Conservation (phyloP, 2,113 vertebrate genomes). For the Heteronetta atricapilla region DNA sequence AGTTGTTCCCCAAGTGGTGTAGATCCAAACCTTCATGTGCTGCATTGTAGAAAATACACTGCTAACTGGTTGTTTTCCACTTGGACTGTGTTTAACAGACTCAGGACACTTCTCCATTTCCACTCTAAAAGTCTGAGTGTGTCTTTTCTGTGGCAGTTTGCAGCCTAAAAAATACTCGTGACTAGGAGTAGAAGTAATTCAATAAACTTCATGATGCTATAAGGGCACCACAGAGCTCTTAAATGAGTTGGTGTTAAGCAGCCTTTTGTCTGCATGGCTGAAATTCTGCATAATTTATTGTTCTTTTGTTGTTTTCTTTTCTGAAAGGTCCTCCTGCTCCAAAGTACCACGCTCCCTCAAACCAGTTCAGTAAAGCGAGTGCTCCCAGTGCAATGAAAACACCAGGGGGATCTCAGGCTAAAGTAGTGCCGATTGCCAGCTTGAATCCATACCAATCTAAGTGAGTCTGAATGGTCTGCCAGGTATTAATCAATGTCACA, state of each 20-base stretch:
- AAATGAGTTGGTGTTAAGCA: background rate
- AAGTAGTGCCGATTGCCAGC: slow-evolving; percentile 93
- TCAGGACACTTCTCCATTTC: background rate
- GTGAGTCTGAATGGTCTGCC: slow-evolving; percentile 76
- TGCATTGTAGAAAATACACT: background rate
- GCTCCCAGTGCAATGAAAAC: slow-evolving; percentile 68
- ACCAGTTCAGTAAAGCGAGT: slow-evolving; percentile 80
- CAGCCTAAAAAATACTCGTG: background rate
- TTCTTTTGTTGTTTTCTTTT: background rate
- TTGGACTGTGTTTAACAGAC: background rate
- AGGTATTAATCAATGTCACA: background rate
- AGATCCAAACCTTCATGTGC: background rate
- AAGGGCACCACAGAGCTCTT: too few relatives aligned
- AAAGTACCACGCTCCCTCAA: slow-evolving; percentile 74
- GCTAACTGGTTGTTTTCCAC: background rate
- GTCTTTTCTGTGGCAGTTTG: background rate
- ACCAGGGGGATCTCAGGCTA: slow-evolving; percentile 84
- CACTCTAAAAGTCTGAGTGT: background rate
- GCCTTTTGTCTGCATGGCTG: background rate
- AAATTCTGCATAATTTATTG: background rate
- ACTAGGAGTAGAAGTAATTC: background rate
- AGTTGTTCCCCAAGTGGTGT: background rate
- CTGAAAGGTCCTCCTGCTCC: slow-evolving; percentile 66
- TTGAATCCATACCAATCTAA: slow-evolving; percentile 97
- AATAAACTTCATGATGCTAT: background rate